phyloP scores from a whole-genome alignment of 2,113 vertebrate genomes.

The Hiodon tergisus region DNA sequence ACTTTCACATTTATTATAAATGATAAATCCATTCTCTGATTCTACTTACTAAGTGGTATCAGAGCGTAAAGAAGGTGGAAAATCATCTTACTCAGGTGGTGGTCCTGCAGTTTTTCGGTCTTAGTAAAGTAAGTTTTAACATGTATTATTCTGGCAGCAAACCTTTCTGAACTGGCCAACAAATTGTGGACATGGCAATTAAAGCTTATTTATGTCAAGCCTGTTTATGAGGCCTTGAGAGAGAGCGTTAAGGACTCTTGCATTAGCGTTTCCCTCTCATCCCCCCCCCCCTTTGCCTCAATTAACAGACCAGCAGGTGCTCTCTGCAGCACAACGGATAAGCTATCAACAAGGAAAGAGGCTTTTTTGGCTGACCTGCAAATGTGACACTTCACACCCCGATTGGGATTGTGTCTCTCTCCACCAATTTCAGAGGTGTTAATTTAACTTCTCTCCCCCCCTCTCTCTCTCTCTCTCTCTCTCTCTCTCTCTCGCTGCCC shows the following conservation, averaged over 20 bases:
- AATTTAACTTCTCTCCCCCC: constrained; percentile 79
- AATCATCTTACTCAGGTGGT: not conserved
- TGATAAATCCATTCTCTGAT: not conserved
- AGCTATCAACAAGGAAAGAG: constrained; percentile 64
- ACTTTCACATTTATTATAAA: too few species aligned
- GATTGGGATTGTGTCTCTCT: constrained; percentile 74
- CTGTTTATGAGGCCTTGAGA: constrained; percentile 42
- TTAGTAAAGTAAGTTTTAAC: constrained; percentile 59
- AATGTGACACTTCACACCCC: constrained; percentile 82
- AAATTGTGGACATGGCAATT: constrained; percentile 77
- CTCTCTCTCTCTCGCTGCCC: not conserved
- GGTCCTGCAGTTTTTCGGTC: constrained; percentile 55
- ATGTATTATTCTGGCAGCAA: constrained; percentile 50
- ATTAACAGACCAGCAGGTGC: constrained; percentile 96
- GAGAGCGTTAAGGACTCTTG: constrained; percentile 63
- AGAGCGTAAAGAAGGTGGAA: constrained; percentile 3
- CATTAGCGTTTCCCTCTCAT: constrained; percentile 60
- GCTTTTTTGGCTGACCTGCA: constrained; percentile 78
- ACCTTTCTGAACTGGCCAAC: constrained; percentile 40
- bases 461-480: constrained; percentile 23
- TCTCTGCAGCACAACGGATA: constrained; percentile 73
- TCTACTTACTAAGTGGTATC: not conserved
- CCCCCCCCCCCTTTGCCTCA: constrained; percentile 65
- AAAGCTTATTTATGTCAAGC: constrained; percentile 84
- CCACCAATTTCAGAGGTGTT: constrained; percentile 92